These are phyloP conservation scores for Orientallactaga sibirica DNA, from an alignment of 2,797 vertebrate species.

Conservation along the genomic window DNA sequence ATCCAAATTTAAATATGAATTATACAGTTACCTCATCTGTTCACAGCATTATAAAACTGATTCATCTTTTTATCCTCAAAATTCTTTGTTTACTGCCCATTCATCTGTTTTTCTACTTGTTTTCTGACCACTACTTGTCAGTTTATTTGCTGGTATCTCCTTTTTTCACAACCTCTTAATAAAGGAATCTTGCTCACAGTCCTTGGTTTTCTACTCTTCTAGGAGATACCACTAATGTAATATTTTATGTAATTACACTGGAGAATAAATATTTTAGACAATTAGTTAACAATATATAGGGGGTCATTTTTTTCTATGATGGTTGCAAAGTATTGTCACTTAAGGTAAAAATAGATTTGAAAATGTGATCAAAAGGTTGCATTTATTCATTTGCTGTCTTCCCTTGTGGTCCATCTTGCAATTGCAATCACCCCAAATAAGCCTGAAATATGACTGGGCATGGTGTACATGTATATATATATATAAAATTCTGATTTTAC, in stretches of 20 bases:
- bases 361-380: neutral
- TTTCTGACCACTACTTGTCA: neutral
- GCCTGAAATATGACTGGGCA: too few relatives aligned
- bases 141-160: neutral
- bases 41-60: neutral
- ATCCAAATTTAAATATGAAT: slow-evolving; percentile 7
- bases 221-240: neutral
- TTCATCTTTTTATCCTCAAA: neutral
- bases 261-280: slow-evolving; percentile 37
- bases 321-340: neutral
- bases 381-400: slow-evolving; percentile 22
- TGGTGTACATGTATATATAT: too few relatives aligned
- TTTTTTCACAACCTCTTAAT: neutral
- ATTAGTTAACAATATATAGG: neutral
- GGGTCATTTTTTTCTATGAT: neutral
- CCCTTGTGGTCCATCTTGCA: neutral
- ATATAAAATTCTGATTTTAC: too few relatives aligned
- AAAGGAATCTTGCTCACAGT: neutral
- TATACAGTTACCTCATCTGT: neutral
- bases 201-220: neutral
- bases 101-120: neutral
- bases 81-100: neutral
- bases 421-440: neutral
- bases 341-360: slow-evolving; percentile 6
- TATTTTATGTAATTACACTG: neutral